Conservation (phyloP, 2,888 invertebrate genomes). For the Bembecia ichneumoniformis region DNA sequence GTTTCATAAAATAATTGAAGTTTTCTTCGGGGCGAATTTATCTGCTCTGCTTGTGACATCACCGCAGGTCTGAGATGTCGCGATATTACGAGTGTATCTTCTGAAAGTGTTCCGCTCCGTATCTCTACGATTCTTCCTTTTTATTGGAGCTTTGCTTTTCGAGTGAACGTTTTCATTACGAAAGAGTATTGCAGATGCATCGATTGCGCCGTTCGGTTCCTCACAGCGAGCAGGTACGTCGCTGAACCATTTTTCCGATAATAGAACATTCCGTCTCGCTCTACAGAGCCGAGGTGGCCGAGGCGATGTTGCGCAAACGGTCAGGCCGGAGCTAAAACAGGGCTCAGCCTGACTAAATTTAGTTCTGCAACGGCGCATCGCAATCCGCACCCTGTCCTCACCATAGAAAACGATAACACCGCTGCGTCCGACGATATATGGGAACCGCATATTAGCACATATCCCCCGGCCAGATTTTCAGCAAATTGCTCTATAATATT, state of each 20-base stretch:
- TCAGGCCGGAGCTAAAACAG: slow-evolving; percentile 54
- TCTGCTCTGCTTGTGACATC: slow-evolving; percentile 7
- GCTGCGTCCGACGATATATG: slow-evolving; percentile 50
- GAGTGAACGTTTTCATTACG: too few relatives aligned
- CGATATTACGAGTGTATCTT: neutral
- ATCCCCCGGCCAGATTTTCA: slow-evolving; percentile 61
- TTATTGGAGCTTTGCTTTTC: neutral
- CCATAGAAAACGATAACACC: slow-evolving; percentile 62
- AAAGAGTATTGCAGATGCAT: neutral
- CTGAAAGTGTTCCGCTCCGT: neutral
- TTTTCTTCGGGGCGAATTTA: slow-evolving; percentile 7
- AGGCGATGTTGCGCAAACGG: slow-evolving; percentile 53
- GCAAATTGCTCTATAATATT: slow-evolving; percentile 70
- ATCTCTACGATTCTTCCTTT: neutral
- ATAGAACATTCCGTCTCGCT: slow-evolving; percentile 53
- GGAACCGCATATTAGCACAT: slow-evolving; percentile 54
- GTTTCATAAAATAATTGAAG: slow-evolving; percentile 4
- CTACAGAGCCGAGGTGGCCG: slow-evolving; percentile 16
- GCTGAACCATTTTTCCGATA: slow-evolving; percentile 55
- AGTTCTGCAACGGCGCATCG: slow-evolving; percentile 62
- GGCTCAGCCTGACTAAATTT: slow-evolving; percentile 43
- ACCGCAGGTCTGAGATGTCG: slow-evolving; percentile 5
- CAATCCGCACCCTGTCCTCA: slow-evolving; percentile 43
- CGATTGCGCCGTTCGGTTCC: too few relatives aligned
- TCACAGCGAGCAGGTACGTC: too few relatives aligned